Evolutionary conservation across 2,797 vertebrate species (phyloP), one percentile per base, ranked within the genome.

Genomic region (Lerista edwardsae): DNA sequence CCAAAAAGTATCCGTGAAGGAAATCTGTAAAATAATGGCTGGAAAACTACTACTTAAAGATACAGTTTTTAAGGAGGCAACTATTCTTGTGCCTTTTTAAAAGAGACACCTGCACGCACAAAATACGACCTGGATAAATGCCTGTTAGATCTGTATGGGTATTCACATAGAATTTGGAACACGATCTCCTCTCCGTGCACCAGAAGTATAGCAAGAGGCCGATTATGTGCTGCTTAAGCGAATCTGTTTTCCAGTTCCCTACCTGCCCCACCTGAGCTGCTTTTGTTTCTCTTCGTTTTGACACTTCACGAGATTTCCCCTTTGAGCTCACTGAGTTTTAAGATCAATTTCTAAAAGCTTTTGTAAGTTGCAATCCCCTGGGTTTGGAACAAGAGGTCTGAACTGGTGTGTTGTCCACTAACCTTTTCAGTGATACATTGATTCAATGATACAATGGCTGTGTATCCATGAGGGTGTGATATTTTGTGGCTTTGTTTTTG

Each of bases 171-270:
- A 92, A 41, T 25, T 65, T 65, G 75, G 55, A 36, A 47, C 15
- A 84, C 88, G 83, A 87, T 87, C 82, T 86, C 88, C 91, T 86
- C 88, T 84, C 90, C 89, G 85, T 89, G 88, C 89, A 91, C 89
- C 87, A 91, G 91, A 93, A 90, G 86, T 82, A 81, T 89, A 87
- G 86, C 87, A 62, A 91, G 86, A 91, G 90, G 81, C 90, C 82
- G 51, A 25, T 86, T 93, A 86, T 92, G 89, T 90, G 88, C 91
- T 94, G 94, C 92, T 93, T 94, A 93, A 91, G 89, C 87, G 92
- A 89, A 93, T 84, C 76, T 57, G 15, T 82, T 73, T 79, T 41
- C 31, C 67, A 78, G 87, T 92, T 91, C 90, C 84, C 64, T 87
- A 88, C 76, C 85, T 61, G 36, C 0, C 0, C 85, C 83, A 80